Base-by-base conservation (phyloP, 2,888 invertebrate species). In the Diaprepes abbreviatus region DNA sequence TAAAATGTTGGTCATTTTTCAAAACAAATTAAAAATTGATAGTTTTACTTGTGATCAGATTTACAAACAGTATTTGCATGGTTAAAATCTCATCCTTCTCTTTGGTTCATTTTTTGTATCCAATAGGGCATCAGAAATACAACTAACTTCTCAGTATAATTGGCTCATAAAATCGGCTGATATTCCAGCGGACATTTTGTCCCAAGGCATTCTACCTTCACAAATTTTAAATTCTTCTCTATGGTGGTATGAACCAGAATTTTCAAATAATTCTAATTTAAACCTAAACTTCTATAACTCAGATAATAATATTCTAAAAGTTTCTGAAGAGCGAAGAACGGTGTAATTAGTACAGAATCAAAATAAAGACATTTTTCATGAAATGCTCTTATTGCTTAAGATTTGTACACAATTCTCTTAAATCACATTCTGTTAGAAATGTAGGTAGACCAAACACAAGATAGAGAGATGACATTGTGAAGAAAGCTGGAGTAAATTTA, bases 111-210 rank as follows among this genome's bases (percentile, higher is more conserved):
- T n/a, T n/a, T n/a, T 36, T 48, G 66, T 74, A 12, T 70, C 71
- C 9, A 71, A 74, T 55, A 28, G 72, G 19, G 68, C 74, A 6
- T 12, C 71, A 17, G 43, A 66, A 9, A 74, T 74, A 54, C 9
- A 38, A 4, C 33, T 65, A n/a, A 38, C 73, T 16, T 10, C 50
- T 16, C n/a, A 36, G 14, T 16, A 33, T 7, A 7, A 64, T 3
- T 71, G 74, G 71, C 60, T 73, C 31, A 58, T 69, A 14, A 3
- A 31, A n/a, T 40, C 67, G 2, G n/a, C 6, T n/a, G 58, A 70
- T 9, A 74, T 72, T 40, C 68, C 74, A 6, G 57, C 69, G 5
- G 63, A 66, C 43, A 2, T 69, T 2, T 5, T 50, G 2, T 57
- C 62, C 9, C 19, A 66, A 4, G 60, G 72, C 7, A 17, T 48